These are phyloP conservation scores for Hydrocynus forskahlii DNA, from an alignment of 2,797 vertebrate genomes.

Conservation along the genomic window DNA sequence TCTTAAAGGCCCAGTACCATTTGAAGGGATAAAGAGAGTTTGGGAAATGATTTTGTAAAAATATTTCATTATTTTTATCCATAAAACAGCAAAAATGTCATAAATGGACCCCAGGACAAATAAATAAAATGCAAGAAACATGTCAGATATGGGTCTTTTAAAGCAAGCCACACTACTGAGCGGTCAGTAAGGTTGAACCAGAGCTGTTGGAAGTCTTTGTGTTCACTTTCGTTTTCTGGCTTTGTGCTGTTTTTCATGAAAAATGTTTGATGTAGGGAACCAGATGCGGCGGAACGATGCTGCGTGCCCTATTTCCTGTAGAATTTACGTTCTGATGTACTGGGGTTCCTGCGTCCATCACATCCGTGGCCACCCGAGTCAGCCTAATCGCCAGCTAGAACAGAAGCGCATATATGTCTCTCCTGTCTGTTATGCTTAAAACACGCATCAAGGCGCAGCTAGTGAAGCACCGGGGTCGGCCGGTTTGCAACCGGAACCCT, in stretches of 20 bases:
- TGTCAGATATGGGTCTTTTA: too few relatives aligned
- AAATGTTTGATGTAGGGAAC: background rate
- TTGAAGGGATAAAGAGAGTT: too few relatives aligned
- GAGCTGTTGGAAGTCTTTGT: background rate
- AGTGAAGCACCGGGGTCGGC: background rate
- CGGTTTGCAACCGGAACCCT: constrained; percentile 10
- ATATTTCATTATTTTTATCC: too few relatives aligned
- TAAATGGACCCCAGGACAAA: too few relatives aligned
- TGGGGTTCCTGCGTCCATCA: background rate
- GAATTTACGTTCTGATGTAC: constrained; percentile 10
- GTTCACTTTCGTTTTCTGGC: background rate
- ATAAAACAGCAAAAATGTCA: too few relatives aligned
- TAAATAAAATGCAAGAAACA: too few relatives aligned
- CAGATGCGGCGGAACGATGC: constrained; percentile 4
- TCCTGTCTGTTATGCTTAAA: constrained; percentile 19
- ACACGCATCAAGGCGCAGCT: background rate
- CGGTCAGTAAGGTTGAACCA: background rate
- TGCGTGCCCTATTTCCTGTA: background rate
- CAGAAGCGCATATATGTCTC: background rate
- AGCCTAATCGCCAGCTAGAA: background rate
- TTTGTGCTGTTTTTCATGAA: background rate
- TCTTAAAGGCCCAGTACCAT: too few relatives aligned
- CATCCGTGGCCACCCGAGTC: background rate
- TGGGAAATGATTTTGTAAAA: too few relatives aligned
- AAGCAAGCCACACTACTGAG: background rate